These are phyloP conservation scores for Myotis davidii DNA, from an alignment of 2,113 vertebrate genomes.

Conservation along the genomic window DNA sequence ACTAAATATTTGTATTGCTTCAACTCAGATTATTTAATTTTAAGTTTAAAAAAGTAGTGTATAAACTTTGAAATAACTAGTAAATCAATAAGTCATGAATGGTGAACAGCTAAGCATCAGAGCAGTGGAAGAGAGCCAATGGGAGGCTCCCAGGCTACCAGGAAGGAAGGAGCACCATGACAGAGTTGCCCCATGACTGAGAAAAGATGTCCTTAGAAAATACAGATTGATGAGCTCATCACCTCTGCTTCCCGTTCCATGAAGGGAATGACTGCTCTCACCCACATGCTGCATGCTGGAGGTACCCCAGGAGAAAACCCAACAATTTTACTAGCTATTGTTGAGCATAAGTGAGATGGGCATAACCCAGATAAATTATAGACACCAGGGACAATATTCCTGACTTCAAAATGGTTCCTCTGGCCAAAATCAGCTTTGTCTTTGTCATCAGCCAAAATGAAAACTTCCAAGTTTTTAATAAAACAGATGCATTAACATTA, in stretches of 20 bases:
- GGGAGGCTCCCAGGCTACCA: fast-evolving
- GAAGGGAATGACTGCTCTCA: not conserved
- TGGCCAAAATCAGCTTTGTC: not conserved
- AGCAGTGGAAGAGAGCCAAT: not conserved
- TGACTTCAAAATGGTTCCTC: not conserved
- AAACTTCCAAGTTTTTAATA: not conserved
- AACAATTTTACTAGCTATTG: not conserved
- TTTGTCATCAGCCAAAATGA: not conserved
- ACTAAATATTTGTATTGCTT: not conserved
- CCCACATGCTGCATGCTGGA: no score
- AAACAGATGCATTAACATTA: not conserved
- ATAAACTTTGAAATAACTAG: not conserved
- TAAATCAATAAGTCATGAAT: not conserved
- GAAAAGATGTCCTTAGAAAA: not conserved
- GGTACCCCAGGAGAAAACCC: not conserved
- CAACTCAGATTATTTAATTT: not conserved
- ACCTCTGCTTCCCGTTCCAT: not conserved
- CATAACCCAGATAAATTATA: not conserved
- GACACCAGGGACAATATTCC: no score
- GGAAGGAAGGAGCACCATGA: fast-evolving
- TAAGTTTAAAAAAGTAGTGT: not conserved
- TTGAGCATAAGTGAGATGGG: not conserved
- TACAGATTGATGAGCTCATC: not conserved
- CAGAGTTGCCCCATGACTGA: fast-evolving
- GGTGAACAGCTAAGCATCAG: not conserved